Conservation (phyloP, 2,797 vertebrate species). For the Darevskia nairensis region DNA sequence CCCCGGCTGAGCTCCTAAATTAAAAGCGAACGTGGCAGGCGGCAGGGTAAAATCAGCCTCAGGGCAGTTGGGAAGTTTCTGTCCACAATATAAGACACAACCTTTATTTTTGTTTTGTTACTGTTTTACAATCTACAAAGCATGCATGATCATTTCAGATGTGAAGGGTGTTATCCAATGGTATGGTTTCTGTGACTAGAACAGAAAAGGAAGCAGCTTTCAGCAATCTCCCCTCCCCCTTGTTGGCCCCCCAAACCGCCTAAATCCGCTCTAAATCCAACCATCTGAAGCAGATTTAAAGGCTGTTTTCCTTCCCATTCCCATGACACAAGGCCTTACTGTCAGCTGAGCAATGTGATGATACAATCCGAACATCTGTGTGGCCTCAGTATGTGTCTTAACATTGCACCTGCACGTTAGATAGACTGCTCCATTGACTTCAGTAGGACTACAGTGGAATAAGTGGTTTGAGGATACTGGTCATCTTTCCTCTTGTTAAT, state of each 20-base stretch:
- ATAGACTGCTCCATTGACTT: background rate
- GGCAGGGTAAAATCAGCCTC: background rate
- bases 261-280: too few relatives aligned
- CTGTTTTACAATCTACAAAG: background rate
- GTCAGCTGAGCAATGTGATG: too few relatives aligned
- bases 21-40: background rate
- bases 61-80: background rate
- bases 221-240: too few relatives aligned
- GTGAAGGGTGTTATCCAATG: too few relatives aligned
- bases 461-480: background rate
- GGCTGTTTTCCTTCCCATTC: too few relatives aligned
- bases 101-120: background rate
- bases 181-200: too few relatives aligned
- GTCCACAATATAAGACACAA: background rate
- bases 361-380: background rate
- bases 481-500: conserved; percentile 3
- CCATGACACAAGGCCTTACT: too few relatives aligned
- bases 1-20: too few relatives aligned
- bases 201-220: too few relatives aligned
- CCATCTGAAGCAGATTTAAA: too few relatives aligned
- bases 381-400: background rate
- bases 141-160: background rate
- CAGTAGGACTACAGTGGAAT: background rate
- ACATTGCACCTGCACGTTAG: background rate
- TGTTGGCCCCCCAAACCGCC: too few relatives aligned